A percentile compares a stretch with the other conserved stretches of the same genome.
These are phyloP conservation scores for Metaphire vulgaris DNA, from an alignment of 1,140 invertebrate species.

Conservation along the genomic window DNA sequence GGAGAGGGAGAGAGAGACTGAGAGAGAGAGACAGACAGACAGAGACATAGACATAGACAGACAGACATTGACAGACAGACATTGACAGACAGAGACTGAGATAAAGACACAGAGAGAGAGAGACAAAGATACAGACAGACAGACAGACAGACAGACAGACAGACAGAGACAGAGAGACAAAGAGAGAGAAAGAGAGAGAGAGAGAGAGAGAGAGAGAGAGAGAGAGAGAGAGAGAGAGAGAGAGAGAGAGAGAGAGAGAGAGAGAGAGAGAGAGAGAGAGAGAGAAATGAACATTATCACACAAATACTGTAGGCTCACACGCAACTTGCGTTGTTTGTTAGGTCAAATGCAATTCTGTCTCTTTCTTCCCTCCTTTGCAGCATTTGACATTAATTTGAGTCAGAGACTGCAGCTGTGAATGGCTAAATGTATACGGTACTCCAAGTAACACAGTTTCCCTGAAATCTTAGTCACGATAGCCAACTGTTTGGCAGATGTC, in stretches of 20 bases:
- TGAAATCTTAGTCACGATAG: too few species aligned
- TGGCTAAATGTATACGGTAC: too few species aligned
- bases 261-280: conserved; percentile 10
- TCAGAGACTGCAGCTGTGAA: too few species aligned
- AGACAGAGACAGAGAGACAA: conserved; percentile 3
- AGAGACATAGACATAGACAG: not conserved
- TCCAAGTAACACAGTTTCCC: too few species aligned
- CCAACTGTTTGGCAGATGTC: too few species aligned
- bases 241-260: conserved; percentile 21
- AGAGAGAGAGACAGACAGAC: not conserved
- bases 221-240: conserved; percentile 22
- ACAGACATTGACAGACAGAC: not conserved
- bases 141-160: not conserved
- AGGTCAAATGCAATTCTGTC: too few species aligned
- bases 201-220: conserved; percentile 18
- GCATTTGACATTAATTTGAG: too few species aligned
- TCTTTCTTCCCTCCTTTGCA: too few species aligned
- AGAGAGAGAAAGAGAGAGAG: conserved; percentile 21
- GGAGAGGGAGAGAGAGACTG: not conserved
- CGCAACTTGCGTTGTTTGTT: too few species aligned
- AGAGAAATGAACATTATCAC: too few species aligned
- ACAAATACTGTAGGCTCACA: too few species aligned
- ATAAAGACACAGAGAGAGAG: not conserved
- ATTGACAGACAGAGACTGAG: not conserved
- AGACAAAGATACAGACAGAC: not conserved